Evolutionary conservation across 1,140 invertebrate genomes (phyloP), one percentile per base, ranked within the genome.

Genomic region (Stegodyphus mimosarum): DNA sequence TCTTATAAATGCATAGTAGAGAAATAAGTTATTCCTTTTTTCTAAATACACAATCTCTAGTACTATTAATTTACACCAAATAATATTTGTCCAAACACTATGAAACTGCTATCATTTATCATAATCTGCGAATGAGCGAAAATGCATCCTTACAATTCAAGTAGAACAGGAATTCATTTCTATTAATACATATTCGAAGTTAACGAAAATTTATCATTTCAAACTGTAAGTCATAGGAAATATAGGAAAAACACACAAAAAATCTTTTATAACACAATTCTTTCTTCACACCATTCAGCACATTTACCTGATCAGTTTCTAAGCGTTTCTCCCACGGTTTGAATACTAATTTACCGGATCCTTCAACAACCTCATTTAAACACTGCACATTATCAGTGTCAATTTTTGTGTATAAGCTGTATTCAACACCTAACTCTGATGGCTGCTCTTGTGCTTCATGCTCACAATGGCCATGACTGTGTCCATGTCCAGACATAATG

Each of bases 271-370:
- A 15, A 51, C 5, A 69, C 10, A 33, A 33, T 33, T 33, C 33
- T 33, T 33, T 33, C 33, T 33, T 33, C 33, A 33, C 33, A 33
- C 3, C 3, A 33, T 33, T 33, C 33, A 33, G 15, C 55, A 60
- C 1, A 60, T 2, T n/a, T 79, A 97, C 96, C 90, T 94, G 92
- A 81, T 93, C 93, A 89, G 92, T 93, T 89, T 96, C 94, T 49
- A 96, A 90, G 87, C 97, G 92, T 72, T 96, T 93, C 89, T 98
- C 96, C 95, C 97, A 99, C 0, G 96, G 92, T 91, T 98, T 98
- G 88, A 99, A 99, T 10, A 99, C 94, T 53, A 91, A 91, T 91
- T 94, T 95, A 69, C 96, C 97, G 52, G 95, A 95, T 60, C 94
- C 95, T 89, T 98, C 96, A 53, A 92, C 90, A 49, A 91, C 87